Conservation (phyloP, 1,140 invertebrate species). For the Lepidostoma basale region DNA sequence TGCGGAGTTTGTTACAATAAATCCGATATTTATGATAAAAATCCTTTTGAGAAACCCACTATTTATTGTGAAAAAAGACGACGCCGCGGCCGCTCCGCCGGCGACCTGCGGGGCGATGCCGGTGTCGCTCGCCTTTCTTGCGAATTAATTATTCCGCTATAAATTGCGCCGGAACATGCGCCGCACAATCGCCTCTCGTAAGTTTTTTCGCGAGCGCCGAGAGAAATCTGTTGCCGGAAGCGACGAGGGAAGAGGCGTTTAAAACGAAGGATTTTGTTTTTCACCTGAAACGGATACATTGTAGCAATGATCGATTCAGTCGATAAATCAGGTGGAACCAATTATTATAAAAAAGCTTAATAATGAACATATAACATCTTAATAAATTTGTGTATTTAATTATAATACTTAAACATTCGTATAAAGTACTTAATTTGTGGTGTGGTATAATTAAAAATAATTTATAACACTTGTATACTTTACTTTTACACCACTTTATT, state of each 20-base stretch:
- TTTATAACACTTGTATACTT: too few species aligned
- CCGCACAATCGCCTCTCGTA: conserved; percentile 6
- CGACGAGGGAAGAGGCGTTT: not conserved
- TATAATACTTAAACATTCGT: too few species aligned
- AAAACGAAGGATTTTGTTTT: conserved; percentile 1
- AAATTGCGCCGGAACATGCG: conserved; percentile 1
- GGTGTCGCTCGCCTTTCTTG: conserved; percentile 8
- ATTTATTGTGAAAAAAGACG: conserved; percentile 17
- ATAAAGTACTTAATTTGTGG: too few species aligned
- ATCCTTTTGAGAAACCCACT: conserved; percentile 21
- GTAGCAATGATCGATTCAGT: not conserved
- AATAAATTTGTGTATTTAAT: not conserved
- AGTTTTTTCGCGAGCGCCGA: not conserved
- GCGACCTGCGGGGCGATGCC: not conserved
- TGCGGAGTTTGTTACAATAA: not conserved
- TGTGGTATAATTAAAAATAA: too few species aligned
- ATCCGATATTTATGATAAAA: conserved; percentile 25
- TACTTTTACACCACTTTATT: too few species aligned
- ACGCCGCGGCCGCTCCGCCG: not conserved
- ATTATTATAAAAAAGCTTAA: not conserved
- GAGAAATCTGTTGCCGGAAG: conserved; percentile 15
- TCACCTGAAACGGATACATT: not conserved
- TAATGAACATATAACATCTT: not conserved
- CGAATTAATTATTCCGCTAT: conserved; percentile 28
- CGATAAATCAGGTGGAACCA: not conserved